Conservation (phyloP, 2,113 vertebrate species). For the Xyliphius kryptos region DNA sequence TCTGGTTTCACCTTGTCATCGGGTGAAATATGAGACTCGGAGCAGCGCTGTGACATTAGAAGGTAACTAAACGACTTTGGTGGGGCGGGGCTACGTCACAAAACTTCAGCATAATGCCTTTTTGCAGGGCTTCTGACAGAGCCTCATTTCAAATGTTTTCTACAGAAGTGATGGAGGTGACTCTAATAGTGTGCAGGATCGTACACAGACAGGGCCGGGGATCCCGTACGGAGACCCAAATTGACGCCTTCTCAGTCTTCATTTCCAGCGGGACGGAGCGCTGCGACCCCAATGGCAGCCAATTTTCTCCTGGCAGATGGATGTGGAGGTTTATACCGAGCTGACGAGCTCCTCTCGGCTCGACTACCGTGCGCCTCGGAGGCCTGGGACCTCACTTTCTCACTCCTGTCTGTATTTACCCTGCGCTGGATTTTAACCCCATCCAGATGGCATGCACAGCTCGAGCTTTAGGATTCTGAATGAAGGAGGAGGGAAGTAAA, state of each 20-base stretch:
- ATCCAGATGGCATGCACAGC: not conserved
- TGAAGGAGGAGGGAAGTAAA: too few species aligned
- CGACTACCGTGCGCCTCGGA: constrained; percentile 31
- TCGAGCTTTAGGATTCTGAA: too few species aligned
- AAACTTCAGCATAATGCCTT: not conserved
- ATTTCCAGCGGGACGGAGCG: constrained; percentile 60
- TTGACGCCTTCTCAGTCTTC: constrained; percentile 67
- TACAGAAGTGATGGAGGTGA: constrained; percentile 47
- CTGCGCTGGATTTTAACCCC: not conserved
- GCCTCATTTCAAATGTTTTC: constrained; percentile 43
- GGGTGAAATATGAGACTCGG: constrained; percentile 1
- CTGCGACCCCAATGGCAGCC: constrained; percentile 60
- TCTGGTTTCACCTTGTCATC: constrained; percentile 9
- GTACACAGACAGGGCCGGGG: constrained; percentile 46
- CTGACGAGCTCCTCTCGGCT: constrained; percentile 42
- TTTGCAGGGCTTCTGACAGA: constrained; percentile 27
- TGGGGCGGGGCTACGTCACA: not conserved
- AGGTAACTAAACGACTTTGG: constrained; percentile 2
- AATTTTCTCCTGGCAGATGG: constrained; percentile 64
- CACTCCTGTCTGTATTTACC: constrained; percentile 29
- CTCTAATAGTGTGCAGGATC: constrained; percentile 56
- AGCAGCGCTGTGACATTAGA: not conserved
- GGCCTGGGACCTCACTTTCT: constrained; percentile 12
- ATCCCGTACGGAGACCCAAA: constrained; percentile 62
- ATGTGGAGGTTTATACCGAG: constrained; percentile 49